These are phyloP conservation scores for Leiothrix lutea DNA, from an alignment of 2,113 vertebrate genomes.

Conservation along the genomic window DNA sequence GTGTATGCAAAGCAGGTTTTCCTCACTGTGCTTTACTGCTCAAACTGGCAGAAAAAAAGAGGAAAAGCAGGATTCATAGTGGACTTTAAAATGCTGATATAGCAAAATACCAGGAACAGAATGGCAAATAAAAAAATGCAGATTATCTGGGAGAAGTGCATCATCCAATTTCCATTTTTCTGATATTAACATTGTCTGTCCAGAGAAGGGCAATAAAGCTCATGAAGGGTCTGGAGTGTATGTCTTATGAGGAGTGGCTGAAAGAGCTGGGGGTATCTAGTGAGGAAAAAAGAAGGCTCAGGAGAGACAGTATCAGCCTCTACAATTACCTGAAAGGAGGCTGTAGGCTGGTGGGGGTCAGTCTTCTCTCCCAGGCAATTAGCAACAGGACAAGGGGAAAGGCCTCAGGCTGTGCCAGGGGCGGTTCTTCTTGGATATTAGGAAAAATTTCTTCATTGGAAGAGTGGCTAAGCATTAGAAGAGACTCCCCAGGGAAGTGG, in stretches of 20 bases:
- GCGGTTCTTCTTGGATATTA: background rate
- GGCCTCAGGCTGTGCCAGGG: background rate
- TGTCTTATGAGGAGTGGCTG: fast-evolving
- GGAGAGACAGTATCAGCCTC: background rate
- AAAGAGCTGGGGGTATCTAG: background rate
- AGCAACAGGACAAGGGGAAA: fast-evolving
- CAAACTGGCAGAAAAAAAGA: background rate
- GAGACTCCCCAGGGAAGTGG: background rate
- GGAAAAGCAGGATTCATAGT: background rate
- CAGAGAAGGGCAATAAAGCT: background rate
- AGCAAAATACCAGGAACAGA: background rate
- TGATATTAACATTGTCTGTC: background rate
- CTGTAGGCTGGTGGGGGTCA: fast-evolving
- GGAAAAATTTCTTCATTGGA: background rate
- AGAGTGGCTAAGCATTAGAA: background rate
- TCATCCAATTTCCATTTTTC: background rate
- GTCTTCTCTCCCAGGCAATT: background rate
- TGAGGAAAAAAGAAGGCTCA: background rate
- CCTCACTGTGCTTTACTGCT: background rate
- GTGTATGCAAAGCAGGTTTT: background rate
- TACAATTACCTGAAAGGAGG: background rate
- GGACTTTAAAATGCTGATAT: background rate
- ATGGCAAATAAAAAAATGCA: background rate
- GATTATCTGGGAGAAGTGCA: background rate
- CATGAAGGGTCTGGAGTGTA: background rate